Evolutionary conservation across 2,888 invertebrate species (phyloP).

Genomic region (Congeria kusceri): DNA sequence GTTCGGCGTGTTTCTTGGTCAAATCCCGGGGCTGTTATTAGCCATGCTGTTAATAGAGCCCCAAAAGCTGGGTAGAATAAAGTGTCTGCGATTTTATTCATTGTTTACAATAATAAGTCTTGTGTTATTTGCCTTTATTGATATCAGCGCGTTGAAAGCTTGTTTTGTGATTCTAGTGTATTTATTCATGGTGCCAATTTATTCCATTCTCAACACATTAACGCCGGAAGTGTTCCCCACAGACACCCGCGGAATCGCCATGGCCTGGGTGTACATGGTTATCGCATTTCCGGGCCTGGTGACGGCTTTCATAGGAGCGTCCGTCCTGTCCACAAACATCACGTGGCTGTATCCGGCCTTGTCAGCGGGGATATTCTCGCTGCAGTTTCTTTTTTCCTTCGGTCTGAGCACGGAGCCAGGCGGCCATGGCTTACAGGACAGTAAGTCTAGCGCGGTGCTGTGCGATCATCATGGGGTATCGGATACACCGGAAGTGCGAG

Average conservation of each 20-base stretch:
- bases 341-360: conserved; percentile 79
- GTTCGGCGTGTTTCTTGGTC: conserved; percentile 78
- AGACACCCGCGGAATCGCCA: conserved; percentile 73
- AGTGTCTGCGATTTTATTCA: conserved; percentile 77
- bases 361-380: conserved; percentile 72
- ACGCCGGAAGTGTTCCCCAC: conserved; percentile 80
- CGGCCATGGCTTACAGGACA: conserved; percentile 69
- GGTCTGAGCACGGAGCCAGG: conserved; percentile 73
- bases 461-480: no score
- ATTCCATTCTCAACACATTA: conserved; percentile 79
- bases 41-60: conserved; percentile 78
- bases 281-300: conserved; percentile 76
- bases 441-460: conserved; percentile 4
- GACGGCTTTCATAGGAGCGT: conserved; percentile 76
- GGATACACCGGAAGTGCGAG: no score
- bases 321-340: conserved; percentile 71
- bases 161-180: conserved; percentile 77
- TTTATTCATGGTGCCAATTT: conserved; percentile 80
- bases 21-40: conserved; percentile 77
- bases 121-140: conserved; percentile 73
- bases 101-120: conserved; percentile 68
- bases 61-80: conserved; percentile 75
- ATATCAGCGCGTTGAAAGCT: conserved; percentile 70
- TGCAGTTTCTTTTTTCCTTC: conserved; percentile 72
- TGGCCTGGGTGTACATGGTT: conserved; percentile 78